phyloP scores from a whole-genome alignment of 2,888 invertebrate genomes.

The Xylocampa areola region DNA sequence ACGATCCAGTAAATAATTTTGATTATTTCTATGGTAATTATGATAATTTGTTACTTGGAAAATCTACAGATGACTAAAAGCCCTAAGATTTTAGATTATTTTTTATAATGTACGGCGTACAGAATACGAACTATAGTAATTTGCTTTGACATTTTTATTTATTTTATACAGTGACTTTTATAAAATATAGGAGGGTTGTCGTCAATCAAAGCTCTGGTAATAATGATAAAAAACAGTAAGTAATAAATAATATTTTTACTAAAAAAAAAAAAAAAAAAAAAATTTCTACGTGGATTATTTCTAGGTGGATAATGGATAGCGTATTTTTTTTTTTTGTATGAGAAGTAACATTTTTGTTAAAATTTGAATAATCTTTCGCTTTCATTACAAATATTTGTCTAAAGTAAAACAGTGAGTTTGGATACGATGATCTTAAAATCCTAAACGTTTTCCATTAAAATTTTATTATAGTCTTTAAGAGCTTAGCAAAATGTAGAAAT shows the following conservation, averaged over 20 bases:
- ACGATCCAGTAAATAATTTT: constrained; percentile 26
- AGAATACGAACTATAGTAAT: neutral
- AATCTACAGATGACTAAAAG: neutral
- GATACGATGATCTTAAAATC: constrained; percentile 55
- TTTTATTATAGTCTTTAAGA: constrained; percentile 65
- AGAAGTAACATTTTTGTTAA: neutral
- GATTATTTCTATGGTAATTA: constrained; percentile 11
- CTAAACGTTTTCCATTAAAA: constrained; percentile 51
- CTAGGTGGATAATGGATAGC: too few species aligned
- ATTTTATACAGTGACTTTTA: neutral
- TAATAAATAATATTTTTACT: neutral
- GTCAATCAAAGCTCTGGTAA: constrained; percentile 7
- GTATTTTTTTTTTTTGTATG: too few species aligned
- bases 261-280: neutral
- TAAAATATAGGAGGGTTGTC: neutral
- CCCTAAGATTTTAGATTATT: neutral
- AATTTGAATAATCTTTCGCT: constrained; percentile 50
- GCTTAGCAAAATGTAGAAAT: constrained; percentile 73
- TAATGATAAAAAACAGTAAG: neutral
- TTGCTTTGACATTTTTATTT: neutral
- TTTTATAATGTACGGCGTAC: neutral
- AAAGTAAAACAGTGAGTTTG: constrained; percentile 34
- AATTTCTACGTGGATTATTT: too few species aligned
- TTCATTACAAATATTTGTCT: constrained; percentile 12
- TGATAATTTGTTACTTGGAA: neutral